Evolutionary conservation across 2,888 invertebrate genomes (phyloP).

Genomic region (Tenthredo scrophulariae): DNA sequence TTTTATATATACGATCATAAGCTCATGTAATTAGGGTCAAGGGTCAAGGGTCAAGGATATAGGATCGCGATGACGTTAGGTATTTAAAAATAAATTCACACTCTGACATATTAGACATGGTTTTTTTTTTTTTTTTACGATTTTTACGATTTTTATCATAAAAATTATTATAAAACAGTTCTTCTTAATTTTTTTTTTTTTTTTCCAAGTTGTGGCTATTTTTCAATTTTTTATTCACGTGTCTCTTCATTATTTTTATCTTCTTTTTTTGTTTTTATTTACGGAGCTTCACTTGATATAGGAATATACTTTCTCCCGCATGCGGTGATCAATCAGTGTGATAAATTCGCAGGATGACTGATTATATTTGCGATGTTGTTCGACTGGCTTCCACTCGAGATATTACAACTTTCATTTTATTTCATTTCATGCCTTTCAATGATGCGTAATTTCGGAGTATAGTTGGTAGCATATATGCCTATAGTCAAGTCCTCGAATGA

Average conservation of each 20-base stretch:
- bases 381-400: neutral
- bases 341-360: conserved; percentile 33
- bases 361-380: conserved; percentile 20
- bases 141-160: neutral
- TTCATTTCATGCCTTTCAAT: conserved; percentile 2
- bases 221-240: neutral
- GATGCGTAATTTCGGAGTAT: neutral
- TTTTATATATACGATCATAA: neutral
- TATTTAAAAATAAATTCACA: neutral
- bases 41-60: conserved; percentile 1
- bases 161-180: neutral
- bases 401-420: conserved; percentile 32
- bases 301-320: neutral
- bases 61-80: neutral
- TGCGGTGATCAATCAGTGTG: conserved; percentile 16
- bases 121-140: neutral
- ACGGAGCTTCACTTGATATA: neutral
- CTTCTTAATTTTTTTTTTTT: neutral
- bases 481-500: neutral
- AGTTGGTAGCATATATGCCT: neutral
- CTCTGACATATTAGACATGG: neutral
- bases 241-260: neutral
- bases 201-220: neutral
- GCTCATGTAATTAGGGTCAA: neutral
- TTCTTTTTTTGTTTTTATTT: neutral